phyloP scores from a whole-genome alignment of 2,888 invertebrate species.

The Erebia ligea region DNA sequence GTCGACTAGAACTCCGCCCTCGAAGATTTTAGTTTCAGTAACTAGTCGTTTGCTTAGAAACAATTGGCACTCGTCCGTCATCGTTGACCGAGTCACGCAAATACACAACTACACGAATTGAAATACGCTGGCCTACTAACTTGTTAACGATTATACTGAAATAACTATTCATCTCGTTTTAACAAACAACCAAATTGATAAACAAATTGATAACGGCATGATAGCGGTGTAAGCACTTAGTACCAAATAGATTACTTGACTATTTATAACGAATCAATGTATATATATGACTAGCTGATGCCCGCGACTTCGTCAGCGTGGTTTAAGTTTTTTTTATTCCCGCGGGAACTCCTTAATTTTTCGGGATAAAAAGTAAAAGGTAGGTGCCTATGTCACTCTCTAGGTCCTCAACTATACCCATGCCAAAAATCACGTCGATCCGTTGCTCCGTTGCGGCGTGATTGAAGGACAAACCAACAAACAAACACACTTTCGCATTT shows the following conservation, averaged over 20 bases:
- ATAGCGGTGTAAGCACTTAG: slow-evolving; percentile 9
- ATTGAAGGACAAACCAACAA: too few species aligned
- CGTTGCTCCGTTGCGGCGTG: too few species aligned
- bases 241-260: background rate
- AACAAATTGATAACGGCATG: slow-evolving; percentile 36
- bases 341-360: too few species aligned
- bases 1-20: slow-evolving; percentile 84
- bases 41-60: slow-evolving; percentile 79
- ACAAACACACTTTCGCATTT: too few species aligned
- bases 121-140: slow-evolving; percentile 46
- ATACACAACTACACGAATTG: slow-evolving; percentile 48
- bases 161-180: slow-evolving; percentile 40
- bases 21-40: slow-evolving; percentile 75
- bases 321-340: too few species aligned
- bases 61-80: slow-evolving; percentile 61
- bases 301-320: too few species aligned
- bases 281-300: too few species aligned
- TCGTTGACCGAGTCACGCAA: slow-evolving; percentile 44
- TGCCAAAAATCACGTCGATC: too few species aligned
- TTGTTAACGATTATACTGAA: slow-evolving; percentile 43
- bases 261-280: background rate
- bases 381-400: too few species aligned
- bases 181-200: too few species aligned
- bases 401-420: too few species aligned
- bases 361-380: too few species aligned